Base-by-base conservation (phyloP, 2,113 vertebrate genomes). In the Piliocolobus tephrosceles region DNA sequence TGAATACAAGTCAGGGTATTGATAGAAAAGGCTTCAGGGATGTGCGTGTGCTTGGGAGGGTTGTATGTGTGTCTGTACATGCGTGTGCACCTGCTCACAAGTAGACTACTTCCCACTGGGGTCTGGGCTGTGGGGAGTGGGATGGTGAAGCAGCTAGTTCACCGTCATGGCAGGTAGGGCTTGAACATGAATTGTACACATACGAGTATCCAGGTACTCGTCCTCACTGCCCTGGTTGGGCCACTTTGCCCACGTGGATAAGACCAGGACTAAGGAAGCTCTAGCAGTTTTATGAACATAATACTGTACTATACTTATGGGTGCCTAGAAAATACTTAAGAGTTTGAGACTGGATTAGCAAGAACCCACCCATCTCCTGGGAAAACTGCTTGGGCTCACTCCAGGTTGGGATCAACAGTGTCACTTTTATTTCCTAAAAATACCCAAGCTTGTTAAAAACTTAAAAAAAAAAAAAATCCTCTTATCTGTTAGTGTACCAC, bases 341-440 rank as follows among this genome's bases (percentile, higher is more conserved):
- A 68, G 11, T 78, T 12, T 45, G 61, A 13, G n/a, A 50, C 40
- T 5, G 16, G 40, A 64, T 82, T 92, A 68, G 30, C 25, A 78
- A 1, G 10, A 84, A 61, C 30, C 47, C 25, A 23, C 20, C 3
- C n/a, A 9, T 73, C 18, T 90, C 68, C 58, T 64, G 58, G 91
- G 91, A 89, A 93, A 93, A 86, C 27, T 13, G 1, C 27, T 35
- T 58, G 40, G 55, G 32, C 32, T 96, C 58, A 35, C 88, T 92
- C n/a, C 58, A 58, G 57, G 38, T 17, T 27, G 18, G 30, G 80
- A 64, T 88, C 76, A 90, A 40, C 3, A 32, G 22, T 52, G 61
- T 72, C 27, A 76, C 47, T 52, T 66, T 30, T 78, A 88, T 94
- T 84, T 76, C 52, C 87, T 95, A 84, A 97, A 97, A 84, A 91